phyloP scores from a whole-genome alignment of 2,797 vertebrate genomes.

The Eulemur mongoz region DNA sequence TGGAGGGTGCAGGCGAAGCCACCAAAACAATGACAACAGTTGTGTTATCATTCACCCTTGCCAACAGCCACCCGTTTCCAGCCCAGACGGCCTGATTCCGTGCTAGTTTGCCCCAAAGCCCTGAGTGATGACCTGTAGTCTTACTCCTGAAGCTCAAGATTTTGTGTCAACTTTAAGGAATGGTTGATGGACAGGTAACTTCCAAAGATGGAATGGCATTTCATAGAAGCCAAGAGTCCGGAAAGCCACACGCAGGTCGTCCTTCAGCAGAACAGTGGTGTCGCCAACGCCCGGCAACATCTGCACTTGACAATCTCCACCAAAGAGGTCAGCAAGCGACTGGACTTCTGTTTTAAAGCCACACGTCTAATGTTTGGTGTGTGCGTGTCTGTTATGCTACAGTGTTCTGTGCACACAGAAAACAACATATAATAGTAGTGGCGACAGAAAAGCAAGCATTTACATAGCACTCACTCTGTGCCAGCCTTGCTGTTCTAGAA shows the following conservation, averaged over 20 bases:
- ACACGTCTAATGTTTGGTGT: not conserved
- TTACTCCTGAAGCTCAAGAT: not conserved
- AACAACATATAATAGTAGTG: rapidly evolving
- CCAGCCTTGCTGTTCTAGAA: not conserved
- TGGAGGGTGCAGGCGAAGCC: not conserved
- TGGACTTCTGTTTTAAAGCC: not conserved
- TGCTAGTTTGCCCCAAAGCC: not conserved
- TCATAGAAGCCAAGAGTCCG: not conserved
- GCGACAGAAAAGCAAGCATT: not conserved
- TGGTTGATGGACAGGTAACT: not conserved
- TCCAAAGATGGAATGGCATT: not conserved
- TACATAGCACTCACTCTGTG: not conserved
- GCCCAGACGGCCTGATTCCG: not conserved
- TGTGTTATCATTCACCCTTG: not conserved
- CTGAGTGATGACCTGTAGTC: not conserved
- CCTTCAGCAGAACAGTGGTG: not conserved
- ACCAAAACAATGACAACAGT: not conserved
- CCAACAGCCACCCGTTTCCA: not conserved
- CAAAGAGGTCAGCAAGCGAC: not conserved
- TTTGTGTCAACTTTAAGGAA: not conserved
- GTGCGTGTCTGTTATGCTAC: not conserved
- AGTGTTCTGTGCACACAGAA: not conserved
- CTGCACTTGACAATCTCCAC: not conserved
- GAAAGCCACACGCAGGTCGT: rapidly evolving
- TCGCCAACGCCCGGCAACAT: rapidly evolving